Evolutionary conservation across 2,888 invertebrate species (phyloP), one percentile per base, ranked within the genome.

Genomic region (Drosophila prolongata): DNA sequence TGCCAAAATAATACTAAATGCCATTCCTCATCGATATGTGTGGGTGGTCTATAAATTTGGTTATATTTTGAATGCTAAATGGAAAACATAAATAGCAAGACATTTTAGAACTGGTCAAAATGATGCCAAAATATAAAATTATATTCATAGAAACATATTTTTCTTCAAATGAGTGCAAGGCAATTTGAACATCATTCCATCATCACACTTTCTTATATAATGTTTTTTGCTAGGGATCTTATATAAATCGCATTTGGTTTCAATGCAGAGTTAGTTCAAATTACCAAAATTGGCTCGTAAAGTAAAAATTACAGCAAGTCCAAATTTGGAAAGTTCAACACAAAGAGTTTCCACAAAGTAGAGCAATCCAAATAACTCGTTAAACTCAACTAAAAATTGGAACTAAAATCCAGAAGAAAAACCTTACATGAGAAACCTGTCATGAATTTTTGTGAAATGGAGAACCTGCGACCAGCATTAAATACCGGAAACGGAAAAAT

Each of bases 401-500:
- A 10, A 8, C n/a, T 14, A 6, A 37, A 52, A 10, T 44, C 19
- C 4, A 34, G 14, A 1, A 46, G 8, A 9, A 30, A 46, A 30
- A 27, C 1, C 46, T 19, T 19, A 19, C 3, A 19, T 19, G 19
- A 19, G 19, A 19, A 19, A 19, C 3, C 19, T 19, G 19, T 3
- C 19, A 19, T 19, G 3, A 2, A 19, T 19, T 4, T n/a, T 19
- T 46, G 24, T 13, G 27, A 35, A 53, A 30, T 13, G 6, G 5
- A 54, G 50, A 69, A 70, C 71, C 58, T 68, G 68, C 37, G 68
- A 53, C 52, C 69, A 61, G 69, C 35, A 68, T 49, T 37, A 56
- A 49, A 69, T 49, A 35, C 47, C 47, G 61, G 46, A 30, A 61
- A 55, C 43, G 49, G 42, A 59, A 43, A 61, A 60, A 44, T 64